Evolutionary conservation across 2,113 vertebrate genomes (phyloP), one percentile per base, ranked within the genome.

Genomic region (Podilymbus podiceps): DNA sequence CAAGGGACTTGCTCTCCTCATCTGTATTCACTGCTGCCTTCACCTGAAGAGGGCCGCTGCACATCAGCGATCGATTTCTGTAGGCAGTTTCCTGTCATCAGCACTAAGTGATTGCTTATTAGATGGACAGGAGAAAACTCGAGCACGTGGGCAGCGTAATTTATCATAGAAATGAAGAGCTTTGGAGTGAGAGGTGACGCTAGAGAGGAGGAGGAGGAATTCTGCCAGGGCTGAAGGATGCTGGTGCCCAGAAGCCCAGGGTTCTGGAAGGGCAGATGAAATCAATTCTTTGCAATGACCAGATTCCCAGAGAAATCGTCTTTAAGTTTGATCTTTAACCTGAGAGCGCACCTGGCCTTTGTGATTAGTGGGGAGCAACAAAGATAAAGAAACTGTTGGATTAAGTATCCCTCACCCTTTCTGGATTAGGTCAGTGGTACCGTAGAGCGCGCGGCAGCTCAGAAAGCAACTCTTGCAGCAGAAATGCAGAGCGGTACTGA

Each of bases 341-440:
- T 64, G 53, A 59, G 60, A 63, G 56, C 42, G 73, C 96, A 67
- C 6, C n/a, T 79, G 67, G 69, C 67, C 73, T 80, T 85, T 35
- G 25, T 15, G n/a, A 95, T 77, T 60, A 93, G 55, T 38, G 18
- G 22, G 38, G 31, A 90, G 40, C 77, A 78, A 49, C 33, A 63
- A 75, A 87, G 49, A 55, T 33, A 73, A 90, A 85, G 49, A 30
- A 46, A 64, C 11, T 75, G 31, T 23, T 75, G 81, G 63, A 90
- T 94, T 87, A 96, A 95, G 87, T 66, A 69, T 64, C 67, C 80
- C 81, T 81, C 85, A 82, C 49, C 40, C 74, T 84, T 83, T 85
- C 53, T 60, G 89, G 91, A 90, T 92, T 72, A 93, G 68, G 83
- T 88, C 60, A 94, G 84, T 38, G 52, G 67, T 88, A 83, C 44